Conservation (phyloP, 2,797 vertebrate genomes). For the Hoplostethus mediterraneus region DNA sequence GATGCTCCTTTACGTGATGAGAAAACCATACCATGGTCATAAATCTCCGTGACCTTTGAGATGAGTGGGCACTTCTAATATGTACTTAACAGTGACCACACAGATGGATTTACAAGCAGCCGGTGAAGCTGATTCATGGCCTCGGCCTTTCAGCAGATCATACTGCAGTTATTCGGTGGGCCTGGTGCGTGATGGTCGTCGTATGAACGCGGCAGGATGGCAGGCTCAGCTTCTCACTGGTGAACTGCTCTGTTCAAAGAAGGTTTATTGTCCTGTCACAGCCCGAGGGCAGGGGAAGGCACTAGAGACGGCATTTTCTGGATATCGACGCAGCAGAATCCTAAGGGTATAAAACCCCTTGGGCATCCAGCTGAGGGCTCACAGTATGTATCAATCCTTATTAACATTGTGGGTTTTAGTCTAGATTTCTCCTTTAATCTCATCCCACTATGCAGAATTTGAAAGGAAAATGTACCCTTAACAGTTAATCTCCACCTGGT, state of each 20-base stretch:
- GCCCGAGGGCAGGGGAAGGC: background rate
- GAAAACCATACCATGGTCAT: constrained; percentile 61
- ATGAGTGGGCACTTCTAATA: constrained; percentile 55
- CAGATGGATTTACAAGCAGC: constrained; percentile 46
- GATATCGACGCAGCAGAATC: constrained; percentile 17
- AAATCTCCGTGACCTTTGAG: constrained; percentile 61
- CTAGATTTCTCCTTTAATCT: background rate
- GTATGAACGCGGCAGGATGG: constrained; percentile 1
- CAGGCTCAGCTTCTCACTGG: background rate
- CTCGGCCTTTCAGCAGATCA: constrained; percentile 22
- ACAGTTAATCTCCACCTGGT: constrained; percentile 19
- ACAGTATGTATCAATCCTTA: background rate
- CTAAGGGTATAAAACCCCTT: constrained; percentile 17
- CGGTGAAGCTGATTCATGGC: constrained; percentile 6
- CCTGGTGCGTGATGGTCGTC: background rate
- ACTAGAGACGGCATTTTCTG: constrained; percentile 8
- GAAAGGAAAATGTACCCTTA: constrained; percentile 24
- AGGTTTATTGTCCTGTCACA: too few species aligned
- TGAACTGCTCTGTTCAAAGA: too few species aligned
- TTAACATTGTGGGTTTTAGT: background rate
- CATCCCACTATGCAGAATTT: background rate
- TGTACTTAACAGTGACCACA: constrained; percentile 56
- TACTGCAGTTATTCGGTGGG: background rate
- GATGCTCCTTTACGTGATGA: constrained; percentile 51
- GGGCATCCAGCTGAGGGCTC: background rate